Conservation (phyloP, 2,888 invertebrate species). For the Macaria liturata region DNA sequence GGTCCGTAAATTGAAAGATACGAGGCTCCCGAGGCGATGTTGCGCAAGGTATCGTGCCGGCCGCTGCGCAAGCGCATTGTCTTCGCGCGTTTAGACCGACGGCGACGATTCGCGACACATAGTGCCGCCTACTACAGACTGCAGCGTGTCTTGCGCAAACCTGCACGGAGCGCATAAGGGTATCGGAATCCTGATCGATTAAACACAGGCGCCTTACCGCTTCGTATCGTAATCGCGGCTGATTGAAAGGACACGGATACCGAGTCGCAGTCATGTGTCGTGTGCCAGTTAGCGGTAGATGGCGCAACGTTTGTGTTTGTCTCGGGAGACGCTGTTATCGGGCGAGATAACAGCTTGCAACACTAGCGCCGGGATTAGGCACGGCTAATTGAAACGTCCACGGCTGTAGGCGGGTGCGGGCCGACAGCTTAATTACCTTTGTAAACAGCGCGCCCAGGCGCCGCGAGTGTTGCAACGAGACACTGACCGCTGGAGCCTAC, state of each 20-base stretch:
- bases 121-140: conserved; percentile 50
- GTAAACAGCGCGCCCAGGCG: conserved; percentile 48
- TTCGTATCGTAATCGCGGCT: conserved; percentile 37
- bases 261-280: conserved; percentile 33
- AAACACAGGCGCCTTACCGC: conserved; percentile 21
- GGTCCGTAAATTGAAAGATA: conserved; percentile 49
- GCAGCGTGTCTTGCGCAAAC: conserved; percentile 47
- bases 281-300: conserved; percentile 40
- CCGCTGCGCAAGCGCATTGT: conserved; percentile 57
- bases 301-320: conserved; percentile 47
- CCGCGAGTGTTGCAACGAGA: conserved; percentile 47
- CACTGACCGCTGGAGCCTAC: conserved; percentile 56
- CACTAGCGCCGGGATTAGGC: conserved; percentile 49
- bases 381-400: conserved; percentile 65
- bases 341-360: conserved; percentile 51
- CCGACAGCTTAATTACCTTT: conserved; percentile 61
- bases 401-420: conserved; percentile 54
- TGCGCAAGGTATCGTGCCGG: conserved; percentile 40
- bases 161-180: conserved; percentile 43
- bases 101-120: conserved; percentile 52
- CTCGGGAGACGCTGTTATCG: conserved; percentile 46
- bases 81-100: conserved; percentile 62
- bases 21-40: conserved; percentile 48
- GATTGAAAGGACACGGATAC: conserved; percentile 31
- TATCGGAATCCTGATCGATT: conserved; percentile 43